Base-by-base conservation (phyloP, 2,888 invertebrate genomes). In the Furcula furcula region DNA sequence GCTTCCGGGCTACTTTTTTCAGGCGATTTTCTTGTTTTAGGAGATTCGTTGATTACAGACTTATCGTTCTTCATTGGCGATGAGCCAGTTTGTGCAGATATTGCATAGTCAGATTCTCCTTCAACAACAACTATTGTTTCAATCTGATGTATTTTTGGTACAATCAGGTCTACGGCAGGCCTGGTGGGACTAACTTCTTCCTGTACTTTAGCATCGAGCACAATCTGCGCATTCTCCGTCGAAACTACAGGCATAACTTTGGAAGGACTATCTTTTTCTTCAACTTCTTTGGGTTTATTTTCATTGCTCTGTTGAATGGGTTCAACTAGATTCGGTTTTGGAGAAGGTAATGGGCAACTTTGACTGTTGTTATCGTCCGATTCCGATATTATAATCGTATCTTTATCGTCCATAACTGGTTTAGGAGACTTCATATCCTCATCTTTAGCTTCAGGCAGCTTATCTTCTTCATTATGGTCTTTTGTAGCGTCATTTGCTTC, bases 311-410 rank as follows among this genome's bases (percentile, higher is more conserved):
- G 68, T 27, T 53, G 62, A 5, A 74, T 66, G 9, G 79, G 83
- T 10, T 63, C 65, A 25, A 77, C 60, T 7, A 58, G 54, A 31
- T 74, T 73, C 10, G 71, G 76, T 58, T 83, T 82, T 0, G 87
- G 88, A 3, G 87, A 85, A n/a, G 87, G 87, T 14, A 87, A 48
- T 1, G 87, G 87, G 51, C 88, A 86, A 55, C 87, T 87, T 49
- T 89, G 82, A 62, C 90, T 82, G 57, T 89, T 79, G 52, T 85
- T 87, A 42, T 89, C 84, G 58, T 88, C 88, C 7, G 87, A 88
- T 55, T 89, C 87, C 0, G 87, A 86, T 60, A 89, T 88, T 7
- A 86, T 66, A 14, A 90, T 84, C 0, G 85, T 86, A 34, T 86
- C 89, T 60, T 83, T 84, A 38, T 90, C 89, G 42, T 86, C 85